Percentiles rank a stretch among this genome's conserved stretches.
phyloP scores from a whole-genome alignment of 1,140 invertebrate genomes.

The Dermatophagoides farinae region DNA sequence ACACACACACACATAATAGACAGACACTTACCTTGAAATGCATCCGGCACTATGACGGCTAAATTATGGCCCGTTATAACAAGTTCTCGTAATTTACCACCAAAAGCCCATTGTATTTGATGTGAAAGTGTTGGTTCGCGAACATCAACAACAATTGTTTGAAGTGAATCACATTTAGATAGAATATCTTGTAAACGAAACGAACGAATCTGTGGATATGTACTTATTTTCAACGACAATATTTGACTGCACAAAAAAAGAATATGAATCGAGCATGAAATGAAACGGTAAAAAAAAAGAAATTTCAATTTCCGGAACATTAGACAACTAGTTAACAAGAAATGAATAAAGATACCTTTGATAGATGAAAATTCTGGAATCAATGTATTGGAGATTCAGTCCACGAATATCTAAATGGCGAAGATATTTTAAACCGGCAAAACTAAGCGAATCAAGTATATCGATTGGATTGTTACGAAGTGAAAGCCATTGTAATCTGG shows the following conservation, averaged over 20 bases:
- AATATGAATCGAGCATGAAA: background rate
- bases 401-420: constrained; percentile 18
- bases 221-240: constrained; percentile 15
- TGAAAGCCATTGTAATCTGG: constrained; percentile 9
- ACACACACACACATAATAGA: no score
- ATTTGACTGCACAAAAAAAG: constrained; percentile 15
- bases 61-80: constrained; percentile 18
- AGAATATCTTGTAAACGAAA: constrained; percentile 19
- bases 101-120: constrained; percentile 21
- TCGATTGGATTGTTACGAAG: constrained; percentile 19
- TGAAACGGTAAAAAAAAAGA: background rate
- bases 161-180: constrained; percentile 11
- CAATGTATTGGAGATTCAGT: constrained; percentile 17
- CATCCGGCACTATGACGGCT: constrained; percentile 18
- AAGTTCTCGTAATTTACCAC: constrained; percentile 17
- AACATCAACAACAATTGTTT: constrained; percentile 17
- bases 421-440: constrained; percentile 16
- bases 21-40: constrained; percentile 14
- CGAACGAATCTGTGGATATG: constrained; percentile 17
- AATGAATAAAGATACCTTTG: constrained; percentile 11
- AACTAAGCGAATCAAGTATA: constrained; percentile 14
- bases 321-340: background rate
- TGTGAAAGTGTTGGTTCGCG: constrained; percentile 18
- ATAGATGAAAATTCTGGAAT: constrained; percentile 17
- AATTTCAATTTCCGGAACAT: background rate